Base-by-base conservation (phyloP, 37 sponge, comb jelly and placozoan genomes). In the Halisarca cf. caerulea region DNA sequence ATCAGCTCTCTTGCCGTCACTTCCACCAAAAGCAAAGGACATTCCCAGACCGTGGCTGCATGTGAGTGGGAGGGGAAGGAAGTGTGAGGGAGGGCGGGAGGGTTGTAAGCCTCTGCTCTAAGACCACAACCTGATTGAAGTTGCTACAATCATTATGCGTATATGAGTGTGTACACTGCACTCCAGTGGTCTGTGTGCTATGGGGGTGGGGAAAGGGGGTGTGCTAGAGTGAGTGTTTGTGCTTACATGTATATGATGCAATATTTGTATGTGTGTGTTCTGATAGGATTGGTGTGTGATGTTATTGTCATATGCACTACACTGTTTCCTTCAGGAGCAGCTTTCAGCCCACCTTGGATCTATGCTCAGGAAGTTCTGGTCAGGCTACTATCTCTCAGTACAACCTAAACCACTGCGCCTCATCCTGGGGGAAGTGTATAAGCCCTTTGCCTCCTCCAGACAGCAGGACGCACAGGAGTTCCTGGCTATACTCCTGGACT, bases 391-490 rank as follows among this genome's bases (percentile, higher is more conserved):
- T 73, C 71, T 88, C 2, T 66, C 88, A 0, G 21, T 94, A 1
- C 43, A 77, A 0, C 90, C 91, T 0, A 62, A 72, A 60, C 42
- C 68, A 15, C 85, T 94, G 80, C 90, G 89, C 42, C 68, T 37
- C 28, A 58, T 86, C 37, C 66, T 94, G 8, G 94, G 91, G 9
- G 45, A 87, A 20, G 23, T 85, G 20, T 87, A 88, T 72, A 79
- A 84, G 3, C 94, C 88, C 58, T 94, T 94, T 80, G 80, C 57
- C 35, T 84, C 81, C 14, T 80, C 39, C 57, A 84, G 91, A 78
- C 92, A 90, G 88, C 94, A 94, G 66, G 94, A 94, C 74, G 85
- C 88, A 35, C 94, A 94, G 57, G 94, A 94, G 81, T 94, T 94
- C 40, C 84, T 94, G 61, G 88, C 88, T 17, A 51, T 94, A 54